phyloP scores from a whole-genome alignment of 2,888 invertebrate genomes.

The Muscina levida region DNA sequence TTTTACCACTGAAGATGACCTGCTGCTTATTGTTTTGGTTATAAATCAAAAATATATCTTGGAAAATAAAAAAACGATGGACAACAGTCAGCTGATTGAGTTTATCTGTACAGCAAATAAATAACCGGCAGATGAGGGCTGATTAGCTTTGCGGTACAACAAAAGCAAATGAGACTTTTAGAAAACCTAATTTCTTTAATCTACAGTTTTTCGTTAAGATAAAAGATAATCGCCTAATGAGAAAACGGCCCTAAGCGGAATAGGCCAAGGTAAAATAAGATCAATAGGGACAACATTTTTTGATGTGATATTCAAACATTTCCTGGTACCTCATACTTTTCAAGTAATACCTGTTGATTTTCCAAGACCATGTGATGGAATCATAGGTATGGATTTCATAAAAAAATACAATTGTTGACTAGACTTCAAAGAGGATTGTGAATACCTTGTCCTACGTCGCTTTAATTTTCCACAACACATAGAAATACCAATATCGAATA shows the following conservation, averaged over 20 bases:
- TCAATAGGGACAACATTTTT: neutral
- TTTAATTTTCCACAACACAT: neutral
- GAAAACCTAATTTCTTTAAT: too few relatives aligned
- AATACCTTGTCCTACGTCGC: neutral
- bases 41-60: too few relatives aligned
- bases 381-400: conserved; percentile 1
- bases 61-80: too few relatives aligned
- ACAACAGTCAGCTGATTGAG: too few relatives aligned
- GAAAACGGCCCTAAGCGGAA: neutral
- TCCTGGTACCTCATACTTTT: neutral
- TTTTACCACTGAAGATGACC: too few relatives aligned
- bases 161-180: too few relatives aligned
- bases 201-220: too few relatives aligned
- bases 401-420: conserved; percentile 5
- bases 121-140: too few relatives aligned
- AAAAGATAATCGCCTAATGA: too few relatives aligned
- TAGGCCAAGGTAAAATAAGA: conserved; percentile 2
- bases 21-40: too few relatives aligned
- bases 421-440: neutral
- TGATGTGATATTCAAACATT: neutral
- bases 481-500: neutral
- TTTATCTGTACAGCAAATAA: too few relatives aligned
- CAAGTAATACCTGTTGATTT: neutral
- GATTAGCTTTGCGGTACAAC: too few relatives aligned
- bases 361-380: conserved; percentile 7